Percentiles rank a stretch among this genome's conserved stretches.
These are phyloP conservation scores for Thysanoteuthis rhombus DNA, from an alignment of 2,888 invertebrate genomes.

Conservation along the genomic window DNA sequence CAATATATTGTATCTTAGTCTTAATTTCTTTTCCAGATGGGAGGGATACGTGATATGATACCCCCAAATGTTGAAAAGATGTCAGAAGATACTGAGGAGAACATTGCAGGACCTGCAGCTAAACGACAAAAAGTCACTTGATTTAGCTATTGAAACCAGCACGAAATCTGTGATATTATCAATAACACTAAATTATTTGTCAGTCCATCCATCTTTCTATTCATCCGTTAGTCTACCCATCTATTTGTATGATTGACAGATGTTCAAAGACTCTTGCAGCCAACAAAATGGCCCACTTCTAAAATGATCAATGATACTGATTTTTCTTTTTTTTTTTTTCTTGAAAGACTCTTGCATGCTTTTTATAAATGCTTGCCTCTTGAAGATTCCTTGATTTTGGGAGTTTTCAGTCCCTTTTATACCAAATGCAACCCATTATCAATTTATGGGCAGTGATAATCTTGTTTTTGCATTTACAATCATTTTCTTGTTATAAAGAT, in stretches of 20 bases:
- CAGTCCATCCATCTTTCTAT: neutral
- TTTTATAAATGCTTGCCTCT: neutral
- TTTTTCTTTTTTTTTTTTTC: neutral
- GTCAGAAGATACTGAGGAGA: neutral
- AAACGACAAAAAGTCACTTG: slow-evolving; percentile 29
- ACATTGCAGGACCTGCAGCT: neutral
- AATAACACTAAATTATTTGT: neutral
- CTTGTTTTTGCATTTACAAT: no score
- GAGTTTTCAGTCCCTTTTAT: neutral
- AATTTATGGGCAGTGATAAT: no score
- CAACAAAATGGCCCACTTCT: neutral
- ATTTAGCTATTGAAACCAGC: neutral
- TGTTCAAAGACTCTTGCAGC: neutral
- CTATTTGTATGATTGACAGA: neutral
- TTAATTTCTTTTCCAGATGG: slow-evolving; percentile 24
- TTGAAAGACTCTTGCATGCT: neutral
- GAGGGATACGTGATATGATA: slow-evolving; percentile 27
- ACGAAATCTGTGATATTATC: neutral
- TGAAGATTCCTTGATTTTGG: neutral
- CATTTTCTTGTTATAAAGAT: no score
- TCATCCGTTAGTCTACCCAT: no score
- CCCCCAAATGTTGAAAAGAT: neutral
- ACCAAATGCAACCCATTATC: neutral
- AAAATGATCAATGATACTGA: neutral
- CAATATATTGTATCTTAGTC: no score